Base-by-base conservation (phyloP, 2,888 invertebrate genomes). In the Archaeoteleia sp. region DNA sequence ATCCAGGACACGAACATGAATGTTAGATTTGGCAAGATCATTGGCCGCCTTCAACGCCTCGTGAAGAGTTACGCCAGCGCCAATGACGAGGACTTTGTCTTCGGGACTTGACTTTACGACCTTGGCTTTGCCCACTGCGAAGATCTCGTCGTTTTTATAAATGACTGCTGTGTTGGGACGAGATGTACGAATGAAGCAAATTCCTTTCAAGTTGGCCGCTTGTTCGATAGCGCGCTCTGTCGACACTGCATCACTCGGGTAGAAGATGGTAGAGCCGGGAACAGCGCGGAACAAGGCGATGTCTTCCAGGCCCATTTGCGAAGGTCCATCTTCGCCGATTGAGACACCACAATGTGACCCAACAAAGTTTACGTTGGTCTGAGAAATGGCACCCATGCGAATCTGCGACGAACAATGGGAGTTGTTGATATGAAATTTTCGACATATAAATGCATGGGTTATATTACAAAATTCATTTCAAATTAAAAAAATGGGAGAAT, bases 261-360 rank as follows among this genome's bases (percentile, higher is more conserved):
- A 94, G 86, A 93, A 93, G 4, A 94, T 88, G 1, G 92, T 92
- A 70, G 90, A 89, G 62, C 93, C 93, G 49, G 98, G 96, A 71
- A 99, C 90, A 2, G 94, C 86, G 32, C 98, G 90, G 91, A 99
- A 99, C 89, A 99, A 89, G 0, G 97, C 95, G 60, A 99, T 85
- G 86, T 99, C 99, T 87, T 99, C 99, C n/a, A 99, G 89, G 2
- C 96, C 99, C 99, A 99, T 99, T 88, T 99, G 99, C 55, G 96
- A 96, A 10, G 99, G 98, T 0, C 98, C 98, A 87, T 98, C 98
- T 87, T 98, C 98, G 23, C 98, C 99, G 87, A 99, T 99, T 80
- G 96, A 96, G 13, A 98, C 94, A 34, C 99, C 99, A 86, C 96
- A 97, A 87, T 99, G 99, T 0, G 98, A 98, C 0, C 98, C 98